Conservation (phyloP, 1,140 invertebrate species). For the Drosophila prosaltans region DNA sequence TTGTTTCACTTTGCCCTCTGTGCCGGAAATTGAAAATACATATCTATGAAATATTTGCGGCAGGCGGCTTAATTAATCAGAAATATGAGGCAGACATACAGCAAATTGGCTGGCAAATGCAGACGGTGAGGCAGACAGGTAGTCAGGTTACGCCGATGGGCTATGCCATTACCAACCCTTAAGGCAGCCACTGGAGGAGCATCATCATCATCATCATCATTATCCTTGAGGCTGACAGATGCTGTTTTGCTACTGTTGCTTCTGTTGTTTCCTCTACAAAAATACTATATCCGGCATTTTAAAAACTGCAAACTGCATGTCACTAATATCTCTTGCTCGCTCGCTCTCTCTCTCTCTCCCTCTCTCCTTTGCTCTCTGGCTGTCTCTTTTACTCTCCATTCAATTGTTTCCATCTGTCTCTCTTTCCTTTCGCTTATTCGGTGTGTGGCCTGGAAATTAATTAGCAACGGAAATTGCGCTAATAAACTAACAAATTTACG, state of each 20-base stretch:
- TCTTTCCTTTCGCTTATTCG: conserved; percentile 20
- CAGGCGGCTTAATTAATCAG: conserved; percentile 72
- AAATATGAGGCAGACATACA: conserved; percentile 60
- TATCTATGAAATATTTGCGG: conserved; percentile 38
- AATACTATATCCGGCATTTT: conserved; percentile 53
- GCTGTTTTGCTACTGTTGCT: not conserved
- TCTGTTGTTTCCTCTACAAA: not conserved
- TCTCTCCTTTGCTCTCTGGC: conserved; percentile 6
- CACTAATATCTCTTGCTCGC: conserved; percentile 59
- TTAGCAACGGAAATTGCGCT: conserved; percentile 81
- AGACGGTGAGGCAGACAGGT: conserved; percentile 18
- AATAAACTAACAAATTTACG: conserved; percentile 82
- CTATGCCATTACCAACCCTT: conserved; percentile 1
- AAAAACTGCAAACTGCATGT: conserved; percentile 71
- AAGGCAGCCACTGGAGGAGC: not conserved
- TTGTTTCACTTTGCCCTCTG: not conserved
- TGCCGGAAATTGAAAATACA: conserved; percentile 48
- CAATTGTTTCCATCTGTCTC: too few species aligned
- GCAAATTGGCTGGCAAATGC: conserved; percentile 62
- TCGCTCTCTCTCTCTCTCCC: conserved; percentile 18
- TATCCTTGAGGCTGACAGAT: not conserved
- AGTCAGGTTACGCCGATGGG: not conserved
- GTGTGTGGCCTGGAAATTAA: conserved; percentile 75
- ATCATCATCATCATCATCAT: not conserved
- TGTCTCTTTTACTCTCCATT: conserved; percentile 10